phyloP scores from a whole-genome alignment of 2,797 vertebrate species.

The Novumbra hubbsi region DNA sequence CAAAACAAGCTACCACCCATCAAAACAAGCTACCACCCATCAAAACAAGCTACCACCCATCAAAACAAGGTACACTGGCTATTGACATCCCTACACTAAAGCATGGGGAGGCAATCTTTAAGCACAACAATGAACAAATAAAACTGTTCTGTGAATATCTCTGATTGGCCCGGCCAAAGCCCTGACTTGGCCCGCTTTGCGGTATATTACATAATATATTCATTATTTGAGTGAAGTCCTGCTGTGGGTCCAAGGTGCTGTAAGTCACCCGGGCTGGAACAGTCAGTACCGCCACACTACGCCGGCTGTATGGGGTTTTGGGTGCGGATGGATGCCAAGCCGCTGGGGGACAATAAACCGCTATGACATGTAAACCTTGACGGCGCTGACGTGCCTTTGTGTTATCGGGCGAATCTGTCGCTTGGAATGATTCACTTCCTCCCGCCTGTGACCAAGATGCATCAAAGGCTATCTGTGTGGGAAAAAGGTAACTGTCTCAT shows the following conservation, averaged over 20 bases:
- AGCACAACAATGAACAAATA: too few species aligned
- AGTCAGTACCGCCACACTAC: not conserved
- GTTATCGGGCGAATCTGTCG: slow-evolving; percentile 40
- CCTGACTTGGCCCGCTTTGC: too few species aligned
- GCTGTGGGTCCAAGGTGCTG: slow-evolving; percentile 4
- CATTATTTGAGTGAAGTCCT: too few species aligned
- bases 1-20: too few species aligned
- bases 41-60: too few species aligned
- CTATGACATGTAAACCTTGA: slow-evolving; percentile 50
- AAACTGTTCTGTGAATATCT: too few species aligned
- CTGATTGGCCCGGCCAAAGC: too few species aligned
- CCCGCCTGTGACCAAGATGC: slow-evolving; percentile 16
- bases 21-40: too few species aligned
- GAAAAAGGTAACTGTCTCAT: slow-evolving; percentile 25
- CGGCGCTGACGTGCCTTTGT: slow-evolving; percentile 60
- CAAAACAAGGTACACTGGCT: too few species aligned
- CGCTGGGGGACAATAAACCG: slow-evolving; percentile 62
- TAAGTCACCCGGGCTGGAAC: slow-evolving; percentile 30
- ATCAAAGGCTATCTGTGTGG: slow-evolving; percentile 25
- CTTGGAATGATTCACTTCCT: slow-evolving; percentile 52
- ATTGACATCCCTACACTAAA: too few species aligned
- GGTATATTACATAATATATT: too few species aligned
- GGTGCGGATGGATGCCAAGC: slow-evolving; percentile 55
- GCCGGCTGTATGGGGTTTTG: not conserved
- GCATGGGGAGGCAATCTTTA: too few species aligned